phyloP scores from a whole-genome alignment of 2,888 invertebrate species.

The Drosophila lacicola region DNA sequence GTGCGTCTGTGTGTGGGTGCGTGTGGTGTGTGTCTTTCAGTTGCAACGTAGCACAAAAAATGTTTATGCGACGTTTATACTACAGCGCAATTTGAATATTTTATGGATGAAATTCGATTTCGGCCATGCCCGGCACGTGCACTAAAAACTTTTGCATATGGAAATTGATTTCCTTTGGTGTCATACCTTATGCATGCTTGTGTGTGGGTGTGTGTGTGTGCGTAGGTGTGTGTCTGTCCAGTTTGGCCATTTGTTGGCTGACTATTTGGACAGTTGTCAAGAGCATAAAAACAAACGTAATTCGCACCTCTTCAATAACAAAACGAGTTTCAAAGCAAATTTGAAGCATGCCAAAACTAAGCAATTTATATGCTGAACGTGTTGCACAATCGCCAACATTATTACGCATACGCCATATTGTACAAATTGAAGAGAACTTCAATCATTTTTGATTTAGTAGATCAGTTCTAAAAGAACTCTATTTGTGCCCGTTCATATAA shows the following conservation, averaged over 20 bases:
- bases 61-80: constrained; percentile 81
- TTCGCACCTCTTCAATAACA: constrained; percentile 65
- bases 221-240: constrained; percentile 35
- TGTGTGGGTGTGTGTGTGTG: constrained; percentile 17
- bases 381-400: constrained; percentile 37
- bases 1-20: background rate
- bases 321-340: constrained; percentile 22
- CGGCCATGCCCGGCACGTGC: constrained; percentile 59
- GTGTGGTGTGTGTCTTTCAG: constrained; percentile 23
- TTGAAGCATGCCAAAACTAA: constrained; percentile 68
- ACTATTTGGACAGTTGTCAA: constrained; percentile 79
- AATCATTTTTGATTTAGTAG: constrained; percentile 23
- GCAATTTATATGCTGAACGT: constrained; percentile 84
- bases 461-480: constrained; percentile 8
- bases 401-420: constrained; percentile 58
- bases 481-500: background rate
- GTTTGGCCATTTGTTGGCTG: constrained; percentile 45
- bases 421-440: constrained; percentile 40
- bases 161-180: constrained; percentile 77
- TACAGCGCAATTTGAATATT: constrained; percentile 78
- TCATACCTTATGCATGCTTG: constrained; percentile 51
- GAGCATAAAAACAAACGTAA: constrained; percentile 76
- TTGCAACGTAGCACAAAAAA: constrained; percentile 58
- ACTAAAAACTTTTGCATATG: constrained; percentile 81
- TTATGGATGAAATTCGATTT: constrained; percentile 78